Base-by-base conservation (phyloP, 2,888 invertebrate genomes). In the Nezara viridula region DNA sequence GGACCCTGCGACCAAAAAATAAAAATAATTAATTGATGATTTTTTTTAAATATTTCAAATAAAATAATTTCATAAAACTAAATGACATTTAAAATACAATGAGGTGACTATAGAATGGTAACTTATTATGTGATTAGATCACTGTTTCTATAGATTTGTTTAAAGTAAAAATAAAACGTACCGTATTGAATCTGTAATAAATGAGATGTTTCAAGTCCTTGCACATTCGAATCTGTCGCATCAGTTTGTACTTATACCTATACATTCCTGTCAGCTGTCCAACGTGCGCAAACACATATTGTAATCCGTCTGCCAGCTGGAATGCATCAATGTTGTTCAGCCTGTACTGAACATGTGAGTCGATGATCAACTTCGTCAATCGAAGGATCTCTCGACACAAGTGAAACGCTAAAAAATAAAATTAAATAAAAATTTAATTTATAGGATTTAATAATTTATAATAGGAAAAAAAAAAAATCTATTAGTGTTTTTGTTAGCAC, bases 191-290 rank as follows among this genome's bases (percentile, higher is more conserved):
- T 90, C 99, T 95, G 94, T 99, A 99, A 94, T 99, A 99, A 92
- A 99, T 98, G 91, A 99, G 94, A 95, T 99, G 99, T 92, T 99
- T 99, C 92, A 99, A 94, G 94, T 99, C 99, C 93, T 99, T 99
- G 95, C 99, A 99, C 99, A 99, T 99, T 88, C 99, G 94, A 91
- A 99, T 99, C 94, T 99, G 99, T 92, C 98, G 95, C 99, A 99
- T 99, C 89, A 99, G 94, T 93, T 99, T 99, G 94, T 99, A 99
- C 92, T 98, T 98, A 94, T 99, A 99, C 49, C 99, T 95, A 94
- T 99, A 99, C 99, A 99, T 99, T 93, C 99, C 99, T 0, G 99
- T 99, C 90, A 99, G 94, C 93, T 99, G 99, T 0, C 99, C 99
- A 16, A 99, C 99, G 92, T 99, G 99, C 0, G 99, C 98, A 93